Percentiles rank a stretch among this genome's conserved stretches.
These are phyloP conservation scores for Petrocephalus schoutedeni DNA, from an alignment of 2,797 vertebrate species.

Conservation along the genomic window DNA sequence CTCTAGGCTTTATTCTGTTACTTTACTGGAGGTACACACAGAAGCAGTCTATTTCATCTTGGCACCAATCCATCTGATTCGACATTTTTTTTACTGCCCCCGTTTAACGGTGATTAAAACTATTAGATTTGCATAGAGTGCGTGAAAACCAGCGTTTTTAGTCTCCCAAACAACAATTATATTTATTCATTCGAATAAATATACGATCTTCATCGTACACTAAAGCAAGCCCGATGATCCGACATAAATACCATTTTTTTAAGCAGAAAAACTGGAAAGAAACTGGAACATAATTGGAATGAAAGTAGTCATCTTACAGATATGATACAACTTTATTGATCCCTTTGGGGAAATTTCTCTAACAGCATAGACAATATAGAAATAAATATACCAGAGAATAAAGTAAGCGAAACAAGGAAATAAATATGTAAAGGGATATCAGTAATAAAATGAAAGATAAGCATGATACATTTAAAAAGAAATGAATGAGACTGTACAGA, in stretches of 20 bases:
- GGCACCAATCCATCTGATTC: neutral
- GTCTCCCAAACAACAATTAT: neutral
- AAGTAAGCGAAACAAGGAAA: neutral
- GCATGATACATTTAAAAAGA: neutral
- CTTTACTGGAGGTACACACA: neutral
- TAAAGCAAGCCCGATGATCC: neutral
- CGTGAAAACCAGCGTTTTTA: neutral
- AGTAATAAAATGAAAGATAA: neutral
- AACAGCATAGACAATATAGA: neutral
- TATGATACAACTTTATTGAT: neutral
- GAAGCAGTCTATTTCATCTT: neutral
- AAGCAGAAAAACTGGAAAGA: neutral
- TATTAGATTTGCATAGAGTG: neutral
- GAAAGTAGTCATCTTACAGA: neutral
- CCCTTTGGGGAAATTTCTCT: neutral
- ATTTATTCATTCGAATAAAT: neutral
- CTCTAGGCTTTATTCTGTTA: neutral
- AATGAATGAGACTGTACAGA: neutral
- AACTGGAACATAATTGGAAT: too few relatives aligned
- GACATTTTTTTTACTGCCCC: neutral
- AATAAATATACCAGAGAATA: neutral
- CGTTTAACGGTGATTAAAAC: neutral
- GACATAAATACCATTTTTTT: neutral
- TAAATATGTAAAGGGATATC: neutral
- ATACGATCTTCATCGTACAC: neutral